Conservation (phyloP, 2,113 vertebrate genomes). For the Engystomops pustulosus region DNA sequence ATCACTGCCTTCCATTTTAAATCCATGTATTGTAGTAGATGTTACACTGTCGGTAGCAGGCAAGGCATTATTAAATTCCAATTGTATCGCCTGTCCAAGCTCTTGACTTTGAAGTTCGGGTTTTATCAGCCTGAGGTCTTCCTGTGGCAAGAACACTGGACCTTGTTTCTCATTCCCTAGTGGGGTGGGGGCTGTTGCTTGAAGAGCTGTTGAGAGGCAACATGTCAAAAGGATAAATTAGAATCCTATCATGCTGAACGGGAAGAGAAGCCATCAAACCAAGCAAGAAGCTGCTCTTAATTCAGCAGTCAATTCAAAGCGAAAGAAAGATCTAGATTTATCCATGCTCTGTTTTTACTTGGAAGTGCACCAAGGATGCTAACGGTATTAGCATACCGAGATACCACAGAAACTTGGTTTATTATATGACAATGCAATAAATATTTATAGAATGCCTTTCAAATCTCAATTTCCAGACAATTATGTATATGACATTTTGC, state of each 20-base stretch:
- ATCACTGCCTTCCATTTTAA: slow-evolving; percentile 45
- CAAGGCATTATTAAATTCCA: slow-evolving; percentile 54
- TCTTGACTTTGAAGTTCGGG: slow-evolving; percentile 49
- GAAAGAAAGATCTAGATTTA: slow-evolving; percentile 35
- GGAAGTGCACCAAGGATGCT: slow-evolving; percentile 28
- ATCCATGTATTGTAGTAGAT: slow-evolving; percentile 52
- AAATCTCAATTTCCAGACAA: slow-evolving; percentile 31
- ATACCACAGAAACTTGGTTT: slow-evolving; percentile 26
- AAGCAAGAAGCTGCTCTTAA: slow-evolving; percentile 41
- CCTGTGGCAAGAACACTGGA: slow-evolving; percentile 48
- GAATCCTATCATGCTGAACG: slow-evolving; percentile 58
- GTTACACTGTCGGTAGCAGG: slow-evolving; percentile 34
- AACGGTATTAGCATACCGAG: slow-evolving; percentile 37
- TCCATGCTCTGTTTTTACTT: slow-evolving; percentile 27
- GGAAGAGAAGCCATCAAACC: slow-evolving; percentile 41
- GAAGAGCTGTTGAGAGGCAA: slow-evolving; percentile 58
- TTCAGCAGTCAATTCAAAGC: slow-evolving; percentile 46
- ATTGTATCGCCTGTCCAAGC: slow-evolving; percentile 39
- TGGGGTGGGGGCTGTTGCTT: slow-evolving; percentile 49
- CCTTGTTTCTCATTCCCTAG: slow-evolving; percentile 49
- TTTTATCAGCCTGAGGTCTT: slow-evolving; percentile 55
- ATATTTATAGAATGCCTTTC: slow-evolving; percentile 40
- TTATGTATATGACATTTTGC: slow-evolving; percentile 50
- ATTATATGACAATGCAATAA: slow-evolving; percentile 46
- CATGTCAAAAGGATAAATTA: slow-evolving; percentile 59